Conservation (phyloP, 2,113 vertebrate species). For the Coturnix japonica region DNA sequence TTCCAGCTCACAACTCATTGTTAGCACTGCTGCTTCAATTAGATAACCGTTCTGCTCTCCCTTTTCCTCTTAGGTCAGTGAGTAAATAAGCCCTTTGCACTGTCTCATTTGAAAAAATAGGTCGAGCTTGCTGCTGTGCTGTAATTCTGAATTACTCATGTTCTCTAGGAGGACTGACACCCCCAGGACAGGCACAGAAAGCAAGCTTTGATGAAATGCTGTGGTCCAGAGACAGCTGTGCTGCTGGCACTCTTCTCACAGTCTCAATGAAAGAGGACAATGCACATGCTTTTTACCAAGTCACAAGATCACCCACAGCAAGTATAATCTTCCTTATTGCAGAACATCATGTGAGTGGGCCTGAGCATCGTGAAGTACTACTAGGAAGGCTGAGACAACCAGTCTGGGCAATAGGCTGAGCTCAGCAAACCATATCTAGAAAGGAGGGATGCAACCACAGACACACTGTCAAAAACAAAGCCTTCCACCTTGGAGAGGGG, state of each 20-base stretch:
- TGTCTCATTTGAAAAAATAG: neutral
- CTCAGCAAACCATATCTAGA: neutral
- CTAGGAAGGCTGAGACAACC: neutral
- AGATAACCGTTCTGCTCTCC: neutral
- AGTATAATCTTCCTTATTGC: rapidly evolving
- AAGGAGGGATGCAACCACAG: neutral
- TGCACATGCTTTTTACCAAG: rapidly evolving
- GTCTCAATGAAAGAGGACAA: neutral
- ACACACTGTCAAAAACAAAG: neutral
- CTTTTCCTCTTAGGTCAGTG: neutral
- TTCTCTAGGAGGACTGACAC: neutral
- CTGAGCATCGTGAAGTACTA: neutral
- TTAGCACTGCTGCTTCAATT: neutral
- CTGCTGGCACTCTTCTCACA: neutral
- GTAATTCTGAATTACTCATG: neutral
- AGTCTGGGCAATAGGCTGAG: neutral
- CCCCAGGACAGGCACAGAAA: neutral
- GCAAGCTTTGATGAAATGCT: neutral
- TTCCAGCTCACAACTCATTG: neutral
- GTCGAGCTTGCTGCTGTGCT: neutral
- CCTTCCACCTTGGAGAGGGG: neutral
- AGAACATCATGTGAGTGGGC: neutral
- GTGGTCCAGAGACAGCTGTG: neutral
- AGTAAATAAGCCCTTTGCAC: neutral
- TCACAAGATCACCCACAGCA: neutral